These are phyloP conservation scores for Elaphurus davidianus DNA, from an alignment of 2,113 vertebrate species.

Conservation along the genomic window DNA sequence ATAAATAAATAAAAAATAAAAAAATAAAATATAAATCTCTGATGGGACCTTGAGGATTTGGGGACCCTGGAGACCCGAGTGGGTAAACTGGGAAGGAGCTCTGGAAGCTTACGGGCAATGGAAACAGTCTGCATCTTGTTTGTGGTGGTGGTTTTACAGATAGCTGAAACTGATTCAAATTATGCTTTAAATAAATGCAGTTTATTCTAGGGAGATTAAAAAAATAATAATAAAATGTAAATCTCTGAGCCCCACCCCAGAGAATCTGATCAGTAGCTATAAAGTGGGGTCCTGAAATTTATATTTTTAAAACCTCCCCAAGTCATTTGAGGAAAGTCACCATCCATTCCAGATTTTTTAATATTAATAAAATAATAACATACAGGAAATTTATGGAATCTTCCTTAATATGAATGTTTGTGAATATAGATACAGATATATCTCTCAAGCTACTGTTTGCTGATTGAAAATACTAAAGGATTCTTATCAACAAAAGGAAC, in stretches of 20 bases:
- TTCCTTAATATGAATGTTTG: not conserved
- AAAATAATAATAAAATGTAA: not conserved
- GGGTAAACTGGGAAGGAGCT: rapidly evolving
- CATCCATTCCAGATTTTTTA: not conserved
- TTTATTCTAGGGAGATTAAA: not conserved
- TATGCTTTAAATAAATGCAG: not conserved
- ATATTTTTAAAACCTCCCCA: not conserved
- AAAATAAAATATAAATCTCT: not conserved
- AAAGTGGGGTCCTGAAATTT: not conserved
- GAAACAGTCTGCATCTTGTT: not conserved
- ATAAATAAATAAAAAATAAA: too few species aligned
- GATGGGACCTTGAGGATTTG: not conserved
- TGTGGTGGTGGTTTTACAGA: not conserved
- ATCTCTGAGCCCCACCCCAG: not conserved
- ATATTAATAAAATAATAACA: not conserved
- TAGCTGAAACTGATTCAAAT: not conserved
- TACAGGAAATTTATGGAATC: not conserved
- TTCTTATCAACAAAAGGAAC: not conserved
- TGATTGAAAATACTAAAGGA: not conserved
- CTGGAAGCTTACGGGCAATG: rapidly evolving
- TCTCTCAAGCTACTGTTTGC: not conserved
- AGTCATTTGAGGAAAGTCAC: not conserved
- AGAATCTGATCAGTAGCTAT: not conserved
- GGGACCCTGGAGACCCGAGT: not conserved
- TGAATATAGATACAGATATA: not conserved